Evolutionary conservation across 1,140 invertebrate genomes (phyloP), one percentile per base, ranked within the genome.

Genomic region (Gonatopus flavifemur): DNA sequence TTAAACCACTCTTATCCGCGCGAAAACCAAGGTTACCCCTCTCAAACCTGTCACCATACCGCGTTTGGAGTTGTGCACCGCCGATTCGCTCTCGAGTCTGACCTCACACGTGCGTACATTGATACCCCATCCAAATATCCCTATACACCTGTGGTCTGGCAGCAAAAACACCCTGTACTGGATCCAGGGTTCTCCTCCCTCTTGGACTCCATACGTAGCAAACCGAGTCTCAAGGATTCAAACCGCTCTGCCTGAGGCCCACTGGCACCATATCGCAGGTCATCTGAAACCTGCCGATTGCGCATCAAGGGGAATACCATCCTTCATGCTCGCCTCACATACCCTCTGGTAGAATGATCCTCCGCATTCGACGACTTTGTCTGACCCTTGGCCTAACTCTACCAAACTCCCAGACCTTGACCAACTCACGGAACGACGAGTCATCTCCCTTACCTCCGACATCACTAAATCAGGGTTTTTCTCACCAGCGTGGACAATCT

Each of bases 201-300:
- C 31, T 0, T 45, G 43, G 52, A 37, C 58, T 19, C 50, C 52
- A 12, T 69, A 53, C 39, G 59, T 67, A 1, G 43, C 48, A 0
- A 70, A 71, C 31, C 22, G 66, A 8, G 57, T 72, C 3, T 44
- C 55, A 2, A 50, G 65, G 41, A 35, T 45, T 10, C 43, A 45
- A 5, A 1, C 0, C 7, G 15, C 3, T 2, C 0, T 45, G 0
- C 43, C 32, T 2, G 32, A 36, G 3, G 19, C 19, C 0, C n/a
- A 20, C 3, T 33, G 25, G 42, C 22, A 18, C 3, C 42, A 44
- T 15, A 20, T 44, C 3, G 4, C 12, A 0, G 19, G 19, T 2
- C 9, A 10, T 2, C 13, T 16, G 2, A 40, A 40, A 10, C 21
- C 38, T 4, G 39, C 39, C 6, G 24, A 41, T 0, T 24, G 21